Evolutionary conservation across 2,888 invertebrate species (phyloP).

Genomic region (Lasioglossum oenotherae): DNA sequence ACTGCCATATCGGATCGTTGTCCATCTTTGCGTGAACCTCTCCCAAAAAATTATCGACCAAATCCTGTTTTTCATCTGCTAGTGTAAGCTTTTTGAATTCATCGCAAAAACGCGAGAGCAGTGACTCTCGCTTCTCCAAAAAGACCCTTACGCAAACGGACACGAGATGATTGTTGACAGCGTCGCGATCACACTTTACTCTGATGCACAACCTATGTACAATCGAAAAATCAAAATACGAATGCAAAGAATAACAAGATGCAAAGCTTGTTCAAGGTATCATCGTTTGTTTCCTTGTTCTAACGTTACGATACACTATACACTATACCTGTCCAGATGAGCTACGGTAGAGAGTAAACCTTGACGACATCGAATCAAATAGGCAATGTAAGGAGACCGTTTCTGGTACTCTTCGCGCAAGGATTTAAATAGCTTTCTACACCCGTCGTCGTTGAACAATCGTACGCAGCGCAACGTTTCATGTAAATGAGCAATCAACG

Average conservation of each 20-base stretch:
- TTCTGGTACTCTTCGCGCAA: conserved; percentile 91
- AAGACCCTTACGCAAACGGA: conserved; percentile 92
- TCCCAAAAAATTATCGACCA: conserved; percentile 93
- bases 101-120: conserved; percentile 90
- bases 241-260: neutral
- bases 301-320: conserved; percentile 37
- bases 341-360: conserved; percentile 91
- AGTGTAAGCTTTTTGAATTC: conserved; percentile 92
- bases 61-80: conserved; percentile 96
- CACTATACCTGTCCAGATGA: conserved; percentile 87
- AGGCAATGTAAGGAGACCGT: conserved; percentile 92
- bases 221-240: conserved; percentile 3
- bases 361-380: conserved; percentile 92
- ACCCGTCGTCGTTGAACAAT: conserved; percentile 89
- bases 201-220: conserved; percentile 85
- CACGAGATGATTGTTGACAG: conserved; percentile 90
- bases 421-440: conserved; percentile 90
- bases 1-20: conserved; percentile 90
- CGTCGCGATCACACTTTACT: conserved; percentile 89
- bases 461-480: conserved; percentile 93
- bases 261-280: neutral
- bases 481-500: conserved; percentile 91
- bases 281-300: neutral
- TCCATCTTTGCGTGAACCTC: conserved; percentile 89
- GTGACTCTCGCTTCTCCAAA: conserved; percentile 90